Percentiles rank a stretch among this genome's conserved stretches.
Evolutionary conservation across 2,888 invertebrate species (phyloP).

Genomic region (Alloplasta piceator): DNA sequence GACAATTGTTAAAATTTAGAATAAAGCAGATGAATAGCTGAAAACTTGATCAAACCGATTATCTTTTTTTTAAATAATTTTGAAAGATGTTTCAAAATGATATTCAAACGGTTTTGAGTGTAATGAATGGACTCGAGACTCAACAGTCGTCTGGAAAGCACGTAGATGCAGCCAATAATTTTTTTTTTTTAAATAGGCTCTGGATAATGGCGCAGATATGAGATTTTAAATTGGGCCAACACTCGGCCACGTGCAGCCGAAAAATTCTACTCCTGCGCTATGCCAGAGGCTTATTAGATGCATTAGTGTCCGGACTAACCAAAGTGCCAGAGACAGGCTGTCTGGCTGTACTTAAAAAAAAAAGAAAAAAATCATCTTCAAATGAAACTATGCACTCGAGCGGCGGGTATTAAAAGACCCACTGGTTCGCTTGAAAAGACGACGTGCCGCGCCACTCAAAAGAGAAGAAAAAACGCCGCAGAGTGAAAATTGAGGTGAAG

Average conservation of each 20-base stretch:
- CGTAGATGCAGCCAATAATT: slow-evolving; percentile 10
- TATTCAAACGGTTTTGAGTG: slow-evolving; percentile 32
- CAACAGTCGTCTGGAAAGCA: slow-evolving; percentile 39
- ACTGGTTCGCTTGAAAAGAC: slow-evolving; percentile 30
- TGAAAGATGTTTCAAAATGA: background rate
- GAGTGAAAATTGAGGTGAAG: slow-evolving; percentile 12
- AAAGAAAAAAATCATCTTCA: slow-evolving; percentile 28
- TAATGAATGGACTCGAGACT: slow-evolving; percentile 14
- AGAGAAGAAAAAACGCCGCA: slow-evolving; percentile 2
- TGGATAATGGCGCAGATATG: slow-evolving; percentile 62
- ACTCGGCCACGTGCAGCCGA: slow-evolving; percentile 24
- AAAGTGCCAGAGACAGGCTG: slow-evolving; percentile 26
- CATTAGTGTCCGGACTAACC: background rate
- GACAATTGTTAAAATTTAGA: background rate
- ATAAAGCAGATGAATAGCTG: background rate
- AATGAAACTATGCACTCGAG: slow-evolving; percentile 37
- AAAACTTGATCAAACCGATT: background rate
- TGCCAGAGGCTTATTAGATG: slow-evolving; percentile 1
- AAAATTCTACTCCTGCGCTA: slow-evolving; percentile 4
- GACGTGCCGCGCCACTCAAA: slow-evolving; percentile 57
- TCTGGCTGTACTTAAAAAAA: slow-evolving; percentile 41
- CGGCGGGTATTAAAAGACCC: slow-evolving; percentile 44
- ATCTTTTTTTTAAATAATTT: background rate
- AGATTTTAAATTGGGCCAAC: background rate
- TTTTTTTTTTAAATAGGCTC: background rate